phyloP scores from a whole-genome alignment of 2,888 invertebrate species.

The Brenthis hecate region DNA sequence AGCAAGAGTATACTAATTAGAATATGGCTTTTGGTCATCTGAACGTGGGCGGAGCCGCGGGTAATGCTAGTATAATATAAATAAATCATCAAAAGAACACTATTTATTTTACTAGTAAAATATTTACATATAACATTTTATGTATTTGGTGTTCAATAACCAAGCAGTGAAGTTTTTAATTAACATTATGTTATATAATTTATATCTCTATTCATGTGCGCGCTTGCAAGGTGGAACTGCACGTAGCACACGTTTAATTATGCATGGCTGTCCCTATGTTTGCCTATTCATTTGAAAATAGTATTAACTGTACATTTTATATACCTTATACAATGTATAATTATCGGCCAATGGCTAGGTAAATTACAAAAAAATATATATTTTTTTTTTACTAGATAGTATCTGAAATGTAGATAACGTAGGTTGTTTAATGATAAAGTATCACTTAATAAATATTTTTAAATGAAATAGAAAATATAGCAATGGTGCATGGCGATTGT shows the following conservation, averaged over 20 bases:
- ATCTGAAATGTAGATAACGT: not conserved
- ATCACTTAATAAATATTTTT: too few species aligned
- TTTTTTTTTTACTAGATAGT: not conserved
- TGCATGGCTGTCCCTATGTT: constrained; percentile 35
- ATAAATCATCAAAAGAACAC: constrained; percentile 2
- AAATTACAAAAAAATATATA: not conserved
- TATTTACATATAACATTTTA: constrained; percentile 29
- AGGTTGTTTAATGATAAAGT: too few species aligned
- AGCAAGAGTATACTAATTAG: too few species aligned
- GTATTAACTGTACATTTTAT: constrained; percentile 37
- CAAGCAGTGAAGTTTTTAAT: constrained; percentile 39
- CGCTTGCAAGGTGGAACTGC: constrained; percentile 41
- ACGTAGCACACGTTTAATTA: constrained; percentile 30
- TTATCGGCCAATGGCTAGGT: constrained; percentile 13
- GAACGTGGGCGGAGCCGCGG: too few species aligned
- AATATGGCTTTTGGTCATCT: too few species aligned
- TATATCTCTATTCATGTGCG: constrained; percentile 37
- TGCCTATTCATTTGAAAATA: constrained; percentile 38
- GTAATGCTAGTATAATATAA: not conserved
- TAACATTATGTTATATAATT: constrained; percentile 41
- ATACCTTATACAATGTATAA: constrained; percentile 27
- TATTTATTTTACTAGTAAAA: constrained; percentile 15
- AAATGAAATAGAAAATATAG: too few species aligned
- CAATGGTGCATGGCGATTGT: too few species aligned
- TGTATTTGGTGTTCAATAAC: constrained; percentile 37